Evolutionary conservation across 2,888 invertebrate genomes (phyloP).

Genomic region (Ophioninae sp.): DNA sequence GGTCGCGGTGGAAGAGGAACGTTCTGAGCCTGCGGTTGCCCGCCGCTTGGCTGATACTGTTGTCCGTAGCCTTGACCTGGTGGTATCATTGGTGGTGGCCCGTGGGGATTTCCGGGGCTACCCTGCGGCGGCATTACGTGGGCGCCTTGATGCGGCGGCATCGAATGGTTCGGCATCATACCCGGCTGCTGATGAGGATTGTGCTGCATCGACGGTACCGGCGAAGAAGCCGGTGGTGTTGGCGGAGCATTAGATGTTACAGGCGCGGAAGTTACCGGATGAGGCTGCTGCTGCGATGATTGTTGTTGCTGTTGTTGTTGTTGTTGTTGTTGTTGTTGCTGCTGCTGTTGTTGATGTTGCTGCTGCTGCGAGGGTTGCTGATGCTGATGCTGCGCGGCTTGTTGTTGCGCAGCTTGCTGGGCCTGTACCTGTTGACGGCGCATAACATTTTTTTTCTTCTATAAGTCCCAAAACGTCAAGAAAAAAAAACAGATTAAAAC

Average conservation of each 20-base stretch:
- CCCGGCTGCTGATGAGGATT: slow-evolving; percentile 72
- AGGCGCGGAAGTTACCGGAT: slow-evolving; percentile 60
- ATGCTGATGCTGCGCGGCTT: slow-evolving; percentile 64
- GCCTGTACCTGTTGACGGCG: slow-evolving; percentile 62
- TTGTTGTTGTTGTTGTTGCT: slow-evolving; percentile 73
- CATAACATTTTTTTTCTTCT: slow-evolving; percentile 66
- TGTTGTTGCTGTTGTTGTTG: slow-evolving; percentile 72
- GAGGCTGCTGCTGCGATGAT: slow-evolving; percentile 62
- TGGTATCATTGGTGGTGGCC: slow-evolving; percentile 75
- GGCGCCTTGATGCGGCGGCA: slow-evolving; percentile 74
- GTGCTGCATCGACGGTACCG: slow-evolving; percentile 72
- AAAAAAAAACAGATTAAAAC: neutral
- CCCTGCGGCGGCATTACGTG: slow-evolving; percentile 76
- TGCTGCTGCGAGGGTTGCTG: slow-evolving; percentile 72
- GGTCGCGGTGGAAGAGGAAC: slow-evolving; percentile 83
- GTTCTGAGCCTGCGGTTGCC: slow-evolving; percentile 80
- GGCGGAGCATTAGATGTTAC: slow-evolving; percentile 66
- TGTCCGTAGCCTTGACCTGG: slow-evolving; percentile 79
- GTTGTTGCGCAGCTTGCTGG: slow-evolving; percentile 67
- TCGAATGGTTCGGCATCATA: slow-evolving; percentile 78
- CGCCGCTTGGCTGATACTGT: slow-evolving; percentile 79
- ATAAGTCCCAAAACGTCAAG: neutral
- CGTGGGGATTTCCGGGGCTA: slow-evolving; percentile 72
- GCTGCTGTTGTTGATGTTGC: slow-evolving; percentile 66
- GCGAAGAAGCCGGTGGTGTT: slow-evolving; percentile 71